Percentiles rank a stretch among this genome's conserved stretches.
Evolutionary conservation across 2,797 vertebrate species (phyloP).

Genomic region (Cyclopterus lumpus): DNA sequence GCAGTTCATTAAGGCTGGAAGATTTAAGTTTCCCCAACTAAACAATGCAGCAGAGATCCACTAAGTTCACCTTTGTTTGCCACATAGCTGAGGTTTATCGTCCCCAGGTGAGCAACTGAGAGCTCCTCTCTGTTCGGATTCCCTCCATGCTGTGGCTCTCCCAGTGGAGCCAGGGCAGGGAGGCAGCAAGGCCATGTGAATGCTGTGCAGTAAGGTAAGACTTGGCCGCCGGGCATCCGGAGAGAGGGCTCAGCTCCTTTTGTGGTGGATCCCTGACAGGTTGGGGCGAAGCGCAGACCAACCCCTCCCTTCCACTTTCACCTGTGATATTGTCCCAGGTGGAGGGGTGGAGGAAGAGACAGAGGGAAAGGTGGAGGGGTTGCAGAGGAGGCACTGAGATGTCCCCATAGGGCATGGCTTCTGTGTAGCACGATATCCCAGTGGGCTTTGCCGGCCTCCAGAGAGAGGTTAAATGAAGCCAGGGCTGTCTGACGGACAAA

Average conservation of each 20-base stretch:
- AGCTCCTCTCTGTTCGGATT: constrained; percentile 73
- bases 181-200: constrained; percentile 74
- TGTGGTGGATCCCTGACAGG: constrained; percentile 82
- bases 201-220: constrained; percentile 76
- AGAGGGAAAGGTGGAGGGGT: constrained; percentile 56
- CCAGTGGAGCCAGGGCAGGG: constrained; percentile 64
- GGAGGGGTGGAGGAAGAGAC: constrained; percentile 61
- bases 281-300: constrained; percentile 74
- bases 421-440: constrained; percentile 86
- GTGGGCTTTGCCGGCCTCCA: constrained; percentile 89
- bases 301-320: constrained; percentile 82
- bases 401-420: constrained; percentile 77
- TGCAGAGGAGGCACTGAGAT: constrained; percentile 71
- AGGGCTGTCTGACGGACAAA: constrained; percentile 94
- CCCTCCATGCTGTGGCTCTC: constrained; percentile 64
- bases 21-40: constrained; percentile 81
- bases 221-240: constrained; percentile 78
- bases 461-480: constrained; percentile 96
- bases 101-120: constrained; percentile 78
- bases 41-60: constrained; percentile 78
- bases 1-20: constrained; percentile 77
- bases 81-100: constrained; percentile 82
- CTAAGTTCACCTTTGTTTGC: constrained; percentile 83
- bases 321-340: constrained; percentile 81
- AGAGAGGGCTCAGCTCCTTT: constrained; percentile 76